A percentile compares a stretch with the other conserved stretches of the same genome.
Evolutionary conservation across 1,140 invertebrate species (phyloP).

Genomic region (Cyclina sinensis): DNA sequence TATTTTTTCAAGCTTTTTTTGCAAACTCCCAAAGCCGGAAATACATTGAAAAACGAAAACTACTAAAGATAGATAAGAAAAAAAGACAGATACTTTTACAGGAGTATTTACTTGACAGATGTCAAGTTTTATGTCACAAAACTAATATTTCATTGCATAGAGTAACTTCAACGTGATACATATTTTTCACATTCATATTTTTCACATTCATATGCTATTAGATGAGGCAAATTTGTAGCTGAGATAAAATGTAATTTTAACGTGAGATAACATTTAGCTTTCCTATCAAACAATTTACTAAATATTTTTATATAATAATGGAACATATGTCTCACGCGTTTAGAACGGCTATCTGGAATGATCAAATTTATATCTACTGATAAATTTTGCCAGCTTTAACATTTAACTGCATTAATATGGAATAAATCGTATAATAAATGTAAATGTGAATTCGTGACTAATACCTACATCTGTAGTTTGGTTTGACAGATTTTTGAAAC

Average conservation of each 20-base stretch:
- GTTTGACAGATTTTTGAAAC: no score
- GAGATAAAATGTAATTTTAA: slow-evolving; percentile 49
- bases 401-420: slow-evolving; percentile 4
- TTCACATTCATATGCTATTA: slow-evolving; percentile 15
- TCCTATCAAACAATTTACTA: slow-evolving; percentile 26
- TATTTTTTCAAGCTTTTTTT: no score
- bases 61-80: no score
- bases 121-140: no score
- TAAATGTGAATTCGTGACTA: not conserved
- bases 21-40: no score
- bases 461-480: not conserved
- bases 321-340: not conserved
- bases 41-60: no score
- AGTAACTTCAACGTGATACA: not conserved
- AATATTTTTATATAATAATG: not conserved
- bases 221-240: slow-evolving; percentile 46
- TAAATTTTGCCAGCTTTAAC: not conserved
- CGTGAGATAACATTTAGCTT: slow-evolving; percentile 18
- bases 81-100: no score
- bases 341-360: not conserved
- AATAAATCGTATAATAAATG: not conserved
- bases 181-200: not conserved
- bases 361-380: slow-evolving; percentile 19
- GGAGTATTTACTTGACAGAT: no score
- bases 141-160: not conserved